phyloP scores from a whole-genome alignment of 2,888 invertebrate species.

The Drosophila mettleri region DNA sequence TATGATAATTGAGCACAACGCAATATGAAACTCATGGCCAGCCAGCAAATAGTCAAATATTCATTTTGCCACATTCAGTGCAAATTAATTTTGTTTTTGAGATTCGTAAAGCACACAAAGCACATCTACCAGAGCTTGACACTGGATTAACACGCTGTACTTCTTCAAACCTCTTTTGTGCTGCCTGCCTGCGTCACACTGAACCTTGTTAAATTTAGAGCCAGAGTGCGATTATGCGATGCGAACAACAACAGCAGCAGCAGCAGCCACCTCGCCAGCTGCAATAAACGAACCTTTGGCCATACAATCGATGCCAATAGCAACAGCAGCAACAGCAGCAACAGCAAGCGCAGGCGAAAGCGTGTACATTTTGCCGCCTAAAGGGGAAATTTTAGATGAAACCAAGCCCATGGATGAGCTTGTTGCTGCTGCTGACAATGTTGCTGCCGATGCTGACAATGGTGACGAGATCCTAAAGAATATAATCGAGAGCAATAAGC shows the following conservation, averaged over 20 bases:
- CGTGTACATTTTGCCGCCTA: constrained; percentile 78
- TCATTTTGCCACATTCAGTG: constrained; percentile 34
- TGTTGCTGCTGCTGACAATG: constrained; percentile 32
- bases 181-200: constrained; percentile 66
- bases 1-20: constrained; percentile 41
- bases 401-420: constrained; percentile 4
- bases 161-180: constrained; percentile 82
- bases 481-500: constrained; percentile 80
- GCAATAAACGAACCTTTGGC: constrained; percentile 49
- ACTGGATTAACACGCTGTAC: constrained; percentile 82
- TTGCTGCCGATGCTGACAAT: constrained; percentile 29
- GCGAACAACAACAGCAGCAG: constrained; percentile 34
- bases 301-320: constrained; percentile 30
- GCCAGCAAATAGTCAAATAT: constrained; percentile 33
- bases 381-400: constrained; percentile 43
- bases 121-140: constrained; percentile 50
- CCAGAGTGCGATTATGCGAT: constrained; percentile 54
- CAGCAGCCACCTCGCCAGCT: constrained; percentile 22
- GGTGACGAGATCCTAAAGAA: constrained; percentile 77
- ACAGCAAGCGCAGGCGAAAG: constrained; percentile 71
- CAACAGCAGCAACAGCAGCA: constrained; percentile 25
- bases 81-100: constrained; percentile 54
- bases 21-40: constrained; percentile 71
- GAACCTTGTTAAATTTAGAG: constrained; percentile 50
- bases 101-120: constrained; percentile 43